Percentiles rank a stretch among this genome's conserved stretches.
Evolutionary conservation across 2,888 invertebrate genomes (phyloP).

Genomic region (Cancer borealis): DNA sequence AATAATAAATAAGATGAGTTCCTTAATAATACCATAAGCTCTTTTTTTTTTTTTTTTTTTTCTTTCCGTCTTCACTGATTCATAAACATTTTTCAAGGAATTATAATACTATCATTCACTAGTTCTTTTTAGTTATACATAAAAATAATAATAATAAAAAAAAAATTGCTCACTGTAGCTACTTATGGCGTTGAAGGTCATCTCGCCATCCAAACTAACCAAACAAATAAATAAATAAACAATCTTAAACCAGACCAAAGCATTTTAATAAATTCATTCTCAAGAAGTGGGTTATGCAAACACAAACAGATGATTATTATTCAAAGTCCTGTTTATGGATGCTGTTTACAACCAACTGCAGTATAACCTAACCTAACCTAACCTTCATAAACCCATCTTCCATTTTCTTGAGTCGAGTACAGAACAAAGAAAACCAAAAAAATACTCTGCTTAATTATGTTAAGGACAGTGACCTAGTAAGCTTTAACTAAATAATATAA

Average conservation of each 20-base stretch:
- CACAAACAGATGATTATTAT: not conserved
- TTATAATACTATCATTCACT: not conserved
- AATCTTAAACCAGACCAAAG: not conserved
- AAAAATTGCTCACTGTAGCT: no score
- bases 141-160: no score
- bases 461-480: no score
- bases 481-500: no score
- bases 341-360: no score
- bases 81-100: not conserved
- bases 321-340: not conserved
- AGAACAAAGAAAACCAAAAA: not conserved
- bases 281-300: not conserved
- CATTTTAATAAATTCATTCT: not conserved
- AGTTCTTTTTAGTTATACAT: not conserved
- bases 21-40: not conserved
- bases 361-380: not conserved
- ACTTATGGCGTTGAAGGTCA: not conserved
- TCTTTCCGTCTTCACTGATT: no score
- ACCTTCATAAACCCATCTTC: no score
- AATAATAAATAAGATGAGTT: not conserved
- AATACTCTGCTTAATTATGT: not conserved
- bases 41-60: no score
- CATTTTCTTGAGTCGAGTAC: not conserved
- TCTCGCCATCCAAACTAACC: not conserved
- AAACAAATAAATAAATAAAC: not conserved